Percentiles rank a stretch among this genome's conserved stretches.
phyloP scores from a whole-genome alignment of 2,797 vertebrate genomes.

The Sarcoramphus papa region DNA sequence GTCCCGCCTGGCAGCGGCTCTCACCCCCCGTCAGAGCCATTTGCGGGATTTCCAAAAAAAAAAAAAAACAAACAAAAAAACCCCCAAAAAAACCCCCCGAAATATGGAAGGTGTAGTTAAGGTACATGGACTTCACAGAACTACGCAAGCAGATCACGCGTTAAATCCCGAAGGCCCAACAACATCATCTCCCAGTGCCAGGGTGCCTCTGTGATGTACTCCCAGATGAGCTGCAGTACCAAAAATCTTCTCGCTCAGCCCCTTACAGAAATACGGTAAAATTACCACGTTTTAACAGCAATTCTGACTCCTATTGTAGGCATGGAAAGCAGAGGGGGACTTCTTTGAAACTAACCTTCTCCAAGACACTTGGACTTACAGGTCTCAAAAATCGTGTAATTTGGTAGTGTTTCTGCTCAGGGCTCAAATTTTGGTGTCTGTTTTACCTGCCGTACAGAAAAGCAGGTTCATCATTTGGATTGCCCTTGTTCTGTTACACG shows the following conservation, averaged over 20 bases:
- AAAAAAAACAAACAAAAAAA: background rate
- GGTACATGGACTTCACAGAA: rapidly evolving
- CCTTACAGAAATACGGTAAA: background rate
- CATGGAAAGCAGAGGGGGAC: rapidly evolving
- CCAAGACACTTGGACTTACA: background rate
- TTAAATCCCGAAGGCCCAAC: background rate
- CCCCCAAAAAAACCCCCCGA: too few species aligned
- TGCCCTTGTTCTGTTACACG: background rate
- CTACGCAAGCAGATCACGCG: rapidly evolving
- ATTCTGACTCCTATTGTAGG: background rate
- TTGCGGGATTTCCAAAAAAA: background rate
- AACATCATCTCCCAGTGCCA: rapidly evolving
- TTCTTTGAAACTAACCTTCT: background rate
- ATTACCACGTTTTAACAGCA: rapidly evolving
- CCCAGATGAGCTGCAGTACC: rapidly evolving
- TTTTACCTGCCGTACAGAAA: background rate
- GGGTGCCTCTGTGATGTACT: too few species aligned
- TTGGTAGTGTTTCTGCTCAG: background rate
- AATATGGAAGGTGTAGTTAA: rapidly evolving
- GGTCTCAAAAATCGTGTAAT: rapidly evolving
- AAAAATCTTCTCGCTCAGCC: background rate
- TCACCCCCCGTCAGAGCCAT: rapidly evolving
- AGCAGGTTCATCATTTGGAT: background rate
- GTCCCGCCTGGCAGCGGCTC: background rate
- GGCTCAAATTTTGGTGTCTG: too few species aligned